Percentiles rank a stretch among this genome's conserved stretches.
These are phyloP conservation scores for Onychorhynchus coronatus DNA, from an alignment of 2,113 vertebrate genomes.

Conservation along the genomic window DNA sequence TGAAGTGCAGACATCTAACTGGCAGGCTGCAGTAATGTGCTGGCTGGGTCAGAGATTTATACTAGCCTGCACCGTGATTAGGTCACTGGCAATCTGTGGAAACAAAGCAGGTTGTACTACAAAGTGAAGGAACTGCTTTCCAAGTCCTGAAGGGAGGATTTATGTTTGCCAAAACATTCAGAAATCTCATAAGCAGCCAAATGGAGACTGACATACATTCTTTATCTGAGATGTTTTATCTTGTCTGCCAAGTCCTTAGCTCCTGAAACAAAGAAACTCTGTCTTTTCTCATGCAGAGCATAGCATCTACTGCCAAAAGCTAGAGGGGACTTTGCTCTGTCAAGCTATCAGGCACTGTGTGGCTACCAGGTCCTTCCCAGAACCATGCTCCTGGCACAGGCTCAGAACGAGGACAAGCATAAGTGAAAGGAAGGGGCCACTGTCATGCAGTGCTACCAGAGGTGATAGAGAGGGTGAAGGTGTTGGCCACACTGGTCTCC, in stretches of 20 bases:
- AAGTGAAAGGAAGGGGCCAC: not conserved
- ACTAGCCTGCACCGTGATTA: not conserved
- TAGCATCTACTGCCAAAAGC: not conserved
- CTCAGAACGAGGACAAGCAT: not conserved
- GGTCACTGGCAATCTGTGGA: constrained; percentile 39
- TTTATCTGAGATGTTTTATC: not conserved
- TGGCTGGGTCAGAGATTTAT: constrained; percentile 49
- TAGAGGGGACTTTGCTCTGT: not conserved
- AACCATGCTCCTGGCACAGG: rapidly evolving
- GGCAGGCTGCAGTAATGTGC: not conserved
- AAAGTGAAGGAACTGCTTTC: constrained; percentile 12
- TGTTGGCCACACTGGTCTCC: not conserved
- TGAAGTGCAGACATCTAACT: constrained; percentile 36
- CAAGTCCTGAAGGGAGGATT: not conserved
- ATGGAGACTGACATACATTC: not conserved
- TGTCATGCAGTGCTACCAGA: not conserved
- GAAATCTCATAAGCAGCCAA: constrained; percentile 19
- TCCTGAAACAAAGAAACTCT: constrained; percentile 26
- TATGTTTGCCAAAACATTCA: constrained; percentile 25
- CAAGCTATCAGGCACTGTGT: not conserved
- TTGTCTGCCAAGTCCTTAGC: constrained; percentile 2
- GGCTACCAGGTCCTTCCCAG: not conserved
- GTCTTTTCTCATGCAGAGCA: not conserved
- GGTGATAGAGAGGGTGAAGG: not conserved
- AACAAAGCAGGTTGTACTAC: constrained; percentile 41